Evolutionary conservation across 1,140 invertebrate genomes (phyloP), one percentile per base, ranked within the genome.

Genomic region (Ganaspis sp.): DNA sequence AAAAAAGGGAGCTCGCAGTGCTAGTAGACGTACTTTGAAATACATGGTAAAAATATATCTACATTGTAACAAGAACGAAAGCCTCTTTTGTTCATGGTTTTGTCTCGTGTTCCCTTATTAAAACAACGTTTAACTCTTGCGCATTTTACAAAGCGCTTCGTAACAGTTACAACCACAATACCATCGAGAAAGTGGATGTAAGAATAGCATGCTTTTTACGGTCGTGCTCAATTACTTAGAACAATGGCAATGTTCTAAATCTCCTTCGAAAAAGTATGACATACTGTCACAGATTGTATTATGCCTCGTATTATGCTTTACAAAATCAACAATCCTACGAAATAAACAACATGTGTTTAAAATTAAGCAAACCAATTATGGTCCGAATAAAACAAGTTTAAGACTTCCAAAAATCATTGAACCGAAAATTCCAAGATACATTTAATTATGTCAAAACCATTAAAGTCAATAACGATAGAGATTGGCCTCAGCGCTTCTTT

Each of bases 161-260:
- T 34, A 64, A 64, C 58, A 26, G 23, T 64, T 34, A 34, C 23
- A 64, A 64, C 54, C 54, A 64, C 58, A 64, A 64, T 64, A 21
- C 58, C 26, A 64, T 64, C 29, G 23, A 64, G 58, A 64, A 64
- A 64, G 58, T 64, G 23, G 58, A 29, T 26, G 58, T 8, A 64
- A 64, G 26, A 64, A 64, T 64, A 64, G 58, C 26, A 5, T 64
- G 11, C 26, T 64, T 64, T 64, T 64, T 64, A 64, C 11, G 58
- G 58, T 64, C 26, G 23, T 64, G 58, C 26, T 64, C 26, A 64
- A 64, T 64, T 64, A 29, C 58, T 29, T 29, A 34, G 58, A 64
- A 64, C 58, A 64, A 64, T 34, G 26, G 58, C 23, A n/a, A 64
- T 64, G 23, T 34, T 64, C 58, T 64, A 64, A 64, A 64, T 29